Evolutionary conservation across 2,888 invertebrate genomes (phyloP), one percentile per base, ranked within the genome.

Genomic region (Metalampra italica): DNA sequence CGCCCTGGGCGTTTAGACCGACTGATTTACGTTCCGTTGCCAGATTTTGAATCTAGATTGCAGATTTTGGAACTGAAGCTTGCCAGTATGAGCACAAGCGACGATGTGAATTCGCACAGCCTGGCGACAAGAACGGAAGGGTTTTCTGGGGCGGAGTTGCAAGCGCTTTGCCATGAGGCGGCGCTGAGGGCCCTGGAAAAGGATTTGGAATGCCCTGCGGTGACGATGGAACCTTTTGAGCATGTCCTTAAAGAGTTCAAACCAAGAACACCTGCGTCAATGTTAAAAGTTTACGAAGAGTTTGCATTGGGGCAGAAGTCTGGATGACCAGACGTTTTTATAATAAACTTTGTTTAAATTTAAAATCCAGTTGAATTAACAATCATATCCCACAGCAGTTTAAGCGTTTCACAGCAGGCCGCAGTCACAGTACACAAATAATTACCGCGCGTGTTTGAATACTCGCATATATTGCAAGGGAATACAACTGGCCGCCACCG

Each of bases 61-160:
- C 95, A 96, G 70, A 98, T 99, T 57, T 92, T 99, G 43, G 88
- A 91, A 48, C 92, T 98, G 38, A 94, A 95, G 71, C 79, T 97
- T 11, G 77, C 75, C 1, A 93, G 93, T 73, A 97, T 96, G 93
- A 95, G 95, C 0, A 68, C 89, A 1, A 78, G 81, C 9, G 82
- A 91, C 29, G 92, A 95, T 71, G 92, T 97, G 0, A 81, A 91
- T 57, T 62, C 95, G 0, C 90, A 93, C 5, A 83, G 84, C 47
- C 81, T 98, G 41, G 95, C 96, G 0, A 68, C 84, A 0, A 77
- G 73, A 43, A 97, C 97, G 0, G 91, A 93, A 29, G 93, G 94
- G 0, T 98, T 96, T 82, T 98, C 98, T 0, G 99, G 99, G 0
- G 99, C 99, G 0, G 99, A 99, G 89, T 91, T 96, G 37, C 92